phyloP scores from a whole-genome alignment of 2,113 vertebrate species.

The Notechis scutatus region DNA sequence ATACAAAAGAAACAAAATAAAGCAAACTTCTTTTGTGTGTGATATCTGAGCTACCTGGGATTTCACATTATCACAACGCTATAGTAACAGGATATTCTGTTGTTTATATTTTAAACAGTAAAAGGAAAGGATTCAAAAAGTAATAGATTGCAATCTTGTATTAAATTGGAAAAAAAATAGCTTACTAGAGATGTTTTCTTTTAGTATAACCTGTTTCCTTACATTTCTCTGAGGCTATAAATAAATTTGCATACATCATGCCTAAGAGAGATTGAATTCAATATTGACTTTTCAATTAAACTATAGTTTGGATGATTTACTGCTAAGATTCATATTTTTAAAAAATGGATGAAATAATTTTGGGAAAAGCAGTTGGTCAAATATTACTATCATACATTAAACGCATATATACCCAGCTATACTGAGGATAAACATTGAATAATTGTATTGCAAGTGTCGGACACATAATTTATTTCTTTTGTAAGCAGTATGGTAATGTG shows the following conservation, averaged over 20 bases:
- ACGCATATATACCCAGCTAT: not conserved
- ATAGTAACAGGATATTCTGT: not conserved
- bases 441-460: not conserved
- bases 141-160: not conserved
- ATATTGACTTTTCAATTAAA: not conserved
- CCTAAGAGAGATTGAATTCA: not conserved
- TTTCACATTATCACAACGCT: not conserved
- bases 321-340: not conserved
- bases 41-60: not conserved
- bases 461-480: not conserved
- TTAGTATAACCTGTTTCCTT: not conserved
- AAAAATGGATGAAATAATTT: not conserved
- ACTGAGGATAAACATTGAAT: not conserved
- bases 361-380: not conserved
- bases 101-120: not conserved
- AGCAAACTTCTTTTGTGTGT: not conserved
- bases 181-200: not conserved
- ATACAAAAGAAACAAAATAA: not conserved
- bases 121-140: not conserved
- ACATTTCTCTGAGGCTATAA: not conserved
- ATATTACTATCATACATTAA: not conserved
- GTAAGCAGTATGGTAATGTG: not conserved
- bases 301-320: not conserved
- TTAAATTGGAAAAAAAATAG: not conserved
- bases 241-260: slow-evolving; percentile 21